Evolutionary conservation across 2,888 invertebrate species (phyloP).

Genomic region (Ctena decussata): DNA sequence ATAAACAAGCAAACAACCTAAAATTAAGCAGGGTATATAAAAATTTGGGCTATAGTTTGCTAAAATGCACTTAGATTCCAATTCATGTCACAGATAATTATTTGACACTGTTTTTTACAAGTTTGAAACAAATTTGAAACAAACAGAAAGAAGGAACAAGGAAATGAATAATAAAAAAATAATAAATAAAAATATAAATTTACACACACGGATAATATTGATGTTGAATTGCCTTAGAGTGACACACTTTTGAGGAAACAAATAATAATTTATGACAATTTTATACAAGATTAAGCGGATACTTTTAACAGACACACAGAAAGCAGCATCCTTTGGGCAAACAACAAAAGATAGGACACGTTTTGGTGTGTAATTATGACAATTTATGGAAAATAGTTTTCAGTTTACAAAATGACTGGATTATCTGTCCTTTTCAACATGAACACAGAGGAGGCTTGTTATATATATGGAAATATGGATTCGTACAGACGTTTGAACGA

Average conservation of each 20-base stretch:
- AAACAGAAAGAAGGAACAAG: background rate
- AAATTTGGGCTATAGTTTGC: too few relatives aligned
- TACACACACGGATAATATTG: too few relatives aligned
- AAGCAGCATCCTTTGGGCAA: background rate
- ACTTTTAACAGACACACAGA: background rate
- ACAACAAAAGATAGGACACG: background rate
- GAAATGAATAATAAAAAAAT: too few relatives aligned
- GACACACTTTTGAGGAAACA: too few relatives aligned
- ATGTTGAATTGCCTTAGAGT: too few relatives aligned
- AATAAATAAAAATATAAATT: too few relatives aligned
- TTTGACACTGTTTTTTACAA: too few relatives aligned
- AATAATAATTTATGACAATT: background rate
- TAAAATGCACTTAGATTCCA: too few relatives aligned
- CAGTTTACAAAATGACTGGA: slow-evolving; percentile 50
- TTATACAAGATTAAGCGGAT: background rate
- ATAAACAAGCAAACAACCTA: background rate
- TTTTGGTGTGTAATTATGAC: background rate
- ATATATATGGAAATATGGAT: slow-evolving; percentile 62
- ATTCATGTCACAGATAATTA: too few relatives aligned
- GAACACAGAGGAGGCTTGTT: slow-evolving; percentile 62
- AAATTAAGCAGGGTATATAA: background rate
- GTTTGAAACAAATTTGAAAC: background rate
- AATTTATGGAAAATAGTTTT: background rate
- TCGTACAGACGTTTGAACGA: slow-evolving; percentile 62
- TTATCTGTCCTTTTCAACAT: slow-evolving; percentile 62